Percentiles rank a stretch among this genome's conserved stretches.
phyloP scores from a whole-genome alignment of 2,113 vertebrate genomes.

The Gallinago paraguaiae region DNA sequence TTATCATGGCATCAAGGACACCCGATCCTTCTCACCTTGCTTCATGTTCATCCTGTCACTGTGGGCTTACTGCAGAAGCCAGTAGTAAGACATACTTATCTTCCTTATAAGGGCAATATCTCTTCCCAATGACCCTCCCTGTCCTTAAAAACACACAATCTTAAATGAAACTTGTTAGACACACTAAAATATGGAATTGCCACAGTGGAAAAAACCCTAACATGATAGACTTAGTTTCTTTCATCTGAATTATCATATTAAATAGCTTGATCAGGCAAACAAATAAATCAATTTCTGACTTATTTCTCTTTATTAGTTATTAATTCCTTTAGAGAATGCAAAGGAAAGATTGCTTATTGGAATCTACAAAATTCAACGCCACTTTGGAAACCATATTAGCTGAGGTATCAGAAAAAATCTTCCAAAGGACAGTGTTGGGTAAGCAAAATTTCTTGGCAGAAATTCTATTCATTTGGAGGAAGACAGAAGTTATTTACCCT shows the following conservation, averaged over 20 bases:
- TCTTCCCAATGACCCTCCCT: not conserved
- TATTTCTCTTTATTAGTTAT: not conserved
- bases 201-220: not conserved
- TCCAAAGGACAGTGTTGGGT: not conserved
- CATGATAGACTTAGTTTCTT: not conserved
- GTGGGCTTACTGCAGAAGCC: not conserved
- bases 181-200: not conserved
- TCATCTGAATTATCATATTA: not conserved
- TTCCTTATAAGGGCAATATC: not conserved
- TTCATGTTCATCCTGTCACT: not conserved
- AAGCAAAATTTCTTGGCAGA: not conserved
- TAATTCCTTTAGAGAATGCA: not conserved
- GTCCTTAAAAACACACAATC: not conserved
- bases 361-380: not conserved
- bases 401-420: not conserved
- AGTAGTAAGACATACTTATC: not conserved
- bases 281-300: not conserved
- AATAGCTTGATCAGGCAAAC: not conserved
- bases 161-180: not conserved
- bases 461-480: not conserved
- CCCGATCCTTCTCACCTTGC: not conserved
- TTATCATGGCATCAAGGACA: not conserved
- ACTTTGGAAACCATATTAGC: not conserved
- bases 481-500: not conserved
- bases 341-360: not conserved